phyloP scores from a whole-genome alignment of 35 echinoderm and acorn worm genomes.

The Patiria miniata region DNA sequence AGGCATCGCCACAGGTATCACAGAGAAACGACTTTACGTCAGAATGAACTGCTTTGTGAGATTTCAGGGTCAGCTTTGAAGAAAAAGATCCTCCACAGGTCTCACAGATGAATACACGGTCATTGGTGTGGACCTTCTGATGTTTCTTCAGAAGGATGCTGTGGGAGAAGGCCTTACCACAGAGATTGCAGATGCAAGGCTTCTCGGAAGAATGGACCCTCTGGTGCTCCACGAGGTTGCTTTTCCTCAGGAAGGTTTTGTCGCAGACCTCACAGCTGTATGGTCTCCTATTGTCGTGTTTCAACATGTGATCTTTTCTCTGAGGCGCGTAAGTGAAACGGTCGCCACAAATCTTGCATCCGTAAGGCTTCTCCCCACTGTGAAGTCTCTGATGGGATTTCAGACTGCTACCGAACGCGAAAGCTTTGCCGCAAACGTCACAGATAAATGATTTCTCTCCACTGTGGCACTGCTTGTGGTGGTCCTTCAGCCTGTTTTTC shows the following conservation, averaged over 20 bases:
- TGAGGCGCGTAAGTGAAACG: not conserved
- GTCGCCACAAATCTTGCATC: not conserved
- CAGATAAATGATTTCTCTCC: conserved; percentile 25
- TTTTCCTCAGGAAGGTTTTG: conserved; percentile 56
- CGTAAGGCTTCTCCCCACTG: not conserved
- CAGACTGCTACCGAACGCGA: not conserved
- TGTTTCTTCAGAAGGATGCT: conserved; percentile 61
- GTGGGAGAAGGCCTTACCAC: conserved; percentile 68
- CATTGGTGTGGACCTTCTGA: conserved; percentile 59
- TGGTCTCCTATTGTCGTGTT: not conserved
- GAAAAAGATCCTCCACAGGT: conserved; percentile 44
- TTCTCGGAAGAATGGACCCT: conserved; percentile 31
- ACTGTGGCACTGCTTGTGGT: conserved; percentile 14
- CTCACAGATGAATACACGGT: conserved; percentile 62
- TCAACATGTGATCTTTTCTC: not conserved
- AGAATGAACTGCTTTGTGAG: not conserved
- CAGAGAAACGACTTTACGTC: not conserved
- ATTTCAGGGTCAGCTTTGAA: not conserved
- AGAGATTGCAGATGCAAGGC: conserved; percentile 52
- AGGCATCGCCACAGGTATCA: not conserved
- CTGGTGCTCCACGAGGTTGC: conserved; percentile 38
- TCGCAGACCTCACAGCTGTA: conserved; percentile 53
- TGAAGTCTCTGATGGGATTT: not conserved
- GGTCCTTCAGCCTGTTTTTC: conserved; percentile 12
- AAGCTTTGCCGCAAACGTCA: conserved; percentile 19